Percentiles rank a stretch among this genome's conserved stretches.
These are phyloP conservation scores for Erebia aethiops DNA, from an alignment of 2,888 invertebrate species.

Conservation along the genomic window DNA sequence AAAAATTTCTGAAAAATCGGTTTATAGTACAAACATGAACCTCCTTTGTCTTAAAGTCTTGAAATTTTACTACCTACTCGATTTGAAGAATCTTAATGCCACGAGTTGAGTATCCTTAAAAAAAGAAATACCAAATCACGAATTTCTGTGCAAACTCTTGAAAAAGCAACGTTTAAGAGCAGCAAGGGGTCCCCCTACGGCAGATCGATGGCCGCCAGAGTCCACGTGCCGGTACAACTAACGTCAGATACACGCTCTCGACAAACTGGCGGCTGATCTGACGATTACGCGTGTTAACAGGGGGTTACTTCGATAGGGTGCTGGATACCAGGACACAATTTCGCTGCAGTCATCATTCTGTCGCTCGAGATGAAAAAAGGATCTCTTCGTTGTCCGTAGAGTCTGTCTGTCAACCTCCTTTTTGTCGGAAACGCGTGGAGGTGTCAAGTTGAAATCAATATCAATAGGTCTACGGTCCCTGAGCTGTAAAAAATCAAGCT, in stretches of 20 bases:
- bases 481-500: no score
- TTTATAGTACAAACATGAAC: no score
- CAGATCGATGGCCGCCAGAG: constrained; percentile 60
- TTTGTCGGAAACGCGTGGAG: no score
- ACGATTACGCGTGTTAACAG: constrained; percentile 13
- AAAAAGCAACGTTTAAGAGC: constrained; percentile 21
- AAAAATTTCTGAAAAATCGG: no score
- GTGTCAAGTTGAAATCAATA: no score
- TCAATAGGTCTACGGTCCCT: no score
- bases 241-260: constrained; percentile 38
- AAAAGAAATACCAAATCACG: neutral
- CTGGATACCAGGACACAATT: neutral
- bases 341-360: no score
- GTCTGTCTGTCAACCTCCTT: no score
- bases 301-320: constrained; percentile 8
- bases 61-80: no score
- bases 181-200: constrained; percentile 33
- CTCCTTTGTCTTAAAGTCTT: no score
- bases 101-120: neutral
- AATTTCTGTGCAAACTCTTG: constrained; percentile 1
- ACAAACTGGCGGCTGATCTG: constrained; percentile 34
- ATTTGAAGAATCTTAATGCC: neutral
- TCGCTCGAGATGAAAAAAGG: no score
- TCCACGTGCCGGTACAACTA: constrained; percentile 36
- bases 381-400: no score